Conservation (phyloP, 1,140 invertebrate species). For the Asobara japonica region DNA sequence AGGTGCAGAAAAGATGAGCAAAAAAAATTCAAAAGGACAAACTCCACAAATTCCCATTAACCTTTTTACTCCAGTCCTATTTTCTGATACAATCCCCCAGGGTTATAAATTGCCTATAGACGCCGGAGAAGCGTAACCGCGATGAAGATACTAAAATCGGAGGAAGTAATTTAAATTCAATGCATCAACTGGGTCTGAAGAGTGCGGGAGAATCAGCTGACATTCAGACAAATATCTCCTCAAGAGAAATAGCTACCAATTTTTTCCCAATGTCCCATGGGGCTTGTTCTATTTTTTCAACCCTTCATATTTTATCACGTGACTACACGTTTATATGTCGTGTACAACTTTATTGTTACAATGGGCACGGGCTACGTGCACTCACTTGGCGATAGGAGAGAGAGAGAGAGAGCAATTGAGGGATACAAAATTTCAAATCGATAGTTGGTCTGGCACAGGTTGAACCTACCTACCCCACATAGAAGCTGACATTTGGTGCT, state of each 20-base stretch:
- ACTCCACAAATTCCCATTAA: background rate
- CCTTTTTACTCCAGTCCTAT: background rate
- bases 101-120: background rate
- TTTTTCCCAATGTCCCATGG: background rate
- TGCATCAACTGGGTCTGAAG: background rate
- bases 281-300: background rate
- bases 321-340: conserved; percentile 20
- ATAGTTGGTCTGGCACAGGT: background rate
- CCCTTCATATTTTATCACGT: conserved; percentile 20
- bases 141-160: background rate
- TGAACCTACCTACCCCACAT: background rate
- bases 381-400: background rate
- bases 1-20: background rate
- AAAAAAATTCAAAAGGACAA: background rate
- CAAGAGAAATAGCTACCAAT: background rate
- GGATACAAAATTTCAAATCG: conserved; percentile 18
- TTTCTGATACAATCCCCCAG: background rate
- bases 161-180: conserved; percentile 1
- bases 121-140: background rate
- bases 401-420: background rate
- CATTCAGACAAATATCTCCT: background rate
- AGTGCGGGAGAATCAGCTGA: background rate
- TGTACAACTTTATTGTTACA: conserved; percentile 23
- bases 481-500: background rate
- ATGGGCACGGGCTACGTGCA: background rate